A percentile compares a stretch with the other conserved stretches of the same genome.
Conservation (phyloP, 2,888 invertebrate species). For the Phorcus lineatus region DNA sequence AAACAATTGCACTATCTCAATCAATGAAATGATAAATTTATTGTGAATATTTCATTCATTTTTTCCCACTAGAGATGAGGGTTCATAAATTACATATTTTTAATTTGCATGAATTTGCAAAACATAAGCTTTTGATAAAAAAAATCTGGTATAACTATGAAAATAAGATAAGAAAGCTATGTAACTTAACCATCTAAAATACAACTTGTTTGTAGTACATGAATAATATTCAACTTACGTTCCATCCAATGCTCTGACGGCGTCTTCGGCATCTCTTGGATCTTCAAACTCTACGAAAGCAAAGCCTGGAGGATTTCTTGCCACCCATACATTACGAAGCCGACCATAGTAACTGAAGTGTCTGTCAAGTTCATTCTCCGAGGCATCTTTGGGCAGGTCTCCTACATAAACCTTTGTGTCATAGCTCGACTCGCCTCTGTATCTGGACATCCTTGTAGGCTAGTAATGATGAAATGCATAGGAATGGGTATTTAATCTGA, state of each 20-base stretch:
- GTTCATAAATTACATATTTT: no score
- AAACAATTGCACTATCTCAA: no score
- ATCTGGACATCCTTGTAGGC: slow-evolving; percentile 46
- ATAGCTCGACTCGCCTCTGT: slow-evolving; percentile 44
- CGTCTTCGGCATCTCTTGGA: slow-evolving; percentile 75
- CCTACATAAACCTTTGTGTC: slow-evolving; percentile 90
- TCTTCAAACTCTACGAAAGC: slow-evolving; percentile 77
- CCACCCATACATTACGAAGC: slow-evolving; percentile 94
- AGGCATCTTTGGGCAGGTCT: slow-evolving; percentile 91
- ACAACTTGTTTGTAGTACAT: background rate
- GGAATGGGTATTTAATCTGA: no score
- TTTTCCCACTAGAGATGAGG: no score
- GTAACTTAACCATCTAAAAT: background rate
- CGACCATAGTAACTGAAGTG: slow-evolving; percentile 92
- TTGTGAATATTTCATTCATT: no score
- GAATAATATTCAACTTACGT: slow-evolving; percentile 57
- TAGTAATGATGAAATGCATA: no score
- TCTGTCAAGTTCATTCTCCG: slow-evolving; percentile 90
- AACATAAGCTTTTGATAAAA: no score
- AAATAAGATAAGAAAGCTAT: no score
- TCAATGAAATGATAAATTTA: background rate
- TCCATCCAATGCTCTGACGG: slow-evolving; percentile 76
- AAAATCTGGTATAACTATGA: no score
- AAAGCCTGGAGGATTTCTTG: slow-evolving; percentile 89
- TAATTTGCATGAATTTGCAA: no score